Evolutionary conservation across 2,888 invertebrate species (phyloP), one percentile per base, ranked within the genome.

Genomic region (Noctua janthe): DNA sequence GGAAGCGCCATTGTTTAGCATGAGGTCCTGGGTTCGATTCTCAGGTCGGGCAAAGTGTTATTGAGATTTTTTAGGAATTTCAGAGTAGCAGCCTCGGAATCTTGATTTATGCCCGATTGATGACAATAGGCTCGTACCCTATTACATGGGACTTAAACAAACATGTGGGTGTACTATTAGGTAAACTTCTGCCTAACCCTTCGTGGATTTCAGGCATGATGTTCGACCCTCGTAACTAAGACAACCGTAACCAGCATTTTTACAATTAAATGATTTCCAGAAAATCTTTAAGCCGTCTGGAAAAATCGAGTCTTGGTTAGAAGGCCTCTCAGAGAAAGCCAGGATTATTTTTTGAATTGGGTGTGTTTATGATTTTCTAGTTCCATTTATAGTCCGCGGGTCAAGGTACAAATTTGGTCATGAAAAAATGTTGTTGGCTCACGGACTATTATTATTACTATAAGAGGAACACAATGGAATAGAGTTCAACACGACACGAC

Each of bases 391-490:
- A 29, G 29, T 29, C 29, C 29, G 29, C 29, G 29, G 29, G 29
- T 29, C 29, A 29, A 29, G 29, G 29, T 29, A 29, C 29, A 29
- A 29, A 29, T 29, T 29, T 29, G 29, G 29, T 29, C 29, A 29
- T 29, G 29, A 29, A 29, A 29, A 29, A 29, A 29, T 29, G 29
- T 29, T 29, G 29, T 1, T 29, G 29, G 29, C 29, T 29, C 29
- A 29, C 29, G 29, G 29, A 29, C 29, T 29, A 29, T 29, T 29
- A 29, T 29, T 29, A 29, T 29, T 29, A 29, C 29, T 43, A 4
- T 59, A 47, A 69, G 51, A 10, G 0, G 13, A 75, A 1, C 8
- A 86, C 47, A 70, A 76, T 67, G 4, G 23, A 17, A 54, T 56
- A 51, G 35, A n/a, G 15, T 69, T 59, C 8, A 64, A 7, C 15